Evolutionary conservation across 2,797 vertebrate genomes (phyloP), one percentile per base, ranked within the genome.

Genomic region (Hippocampus kuda): DNA sequence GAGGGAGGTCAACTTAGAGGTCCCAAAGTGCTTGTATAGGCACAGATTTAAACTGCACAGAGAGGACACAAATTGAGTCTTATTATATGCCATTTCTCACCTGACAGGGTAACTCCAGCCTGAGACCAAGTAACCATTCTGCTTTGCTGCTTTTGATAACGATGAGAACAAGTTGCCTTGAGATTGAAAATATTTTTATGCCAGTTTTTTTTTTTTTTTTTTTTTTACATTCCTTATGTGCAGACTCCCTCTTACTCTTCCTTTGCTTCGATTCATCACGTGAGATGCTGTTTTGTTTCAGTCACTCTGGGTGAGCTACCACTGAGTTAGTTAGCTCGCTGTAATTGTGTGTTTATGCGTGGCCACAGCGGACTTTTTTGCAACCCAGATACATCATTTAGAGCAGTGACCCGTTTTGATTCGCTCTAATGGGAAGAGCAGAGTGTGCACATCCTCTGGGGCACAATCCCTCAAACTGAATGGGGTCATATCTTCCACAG

Each of bases 331-430:
- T 62, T 69, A 16, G 5, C 73, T 67, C 60, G 65, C 30, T 3
- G 30, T 68, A 48, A 67, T 71, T 69, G 51, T 60, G 53, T 59
- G 18, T 71, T 72, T 51, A 42, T 59, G 65, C 61, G 64, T 44
- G n/a, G 63, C 57, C 48, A 48, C 46, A 62, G 46, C 41, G 13
- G 51, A 71, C 59, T 61, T 67, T 38, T 72, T 70, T 26, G 38
- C 67, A 70, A 34, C 77, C 67, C 62, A 74, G n/a, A 74, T 66
- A 42, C 59, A 72, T 75, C 59, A 65, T 54, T 72, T 59, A 38
- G 46, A 73, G 70, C 61, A 81, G 46, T 78, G 74, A 79, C 77
- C 78, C 78, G 69, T 71, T 79, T 78, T 78, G 38, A 79, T 76
- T 69, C 53, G 26, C 64, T 73, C 68, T 61, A 76, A 79, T 72